A percentile compares a stretch with the other conserved stretches of the same genome.
Conservation (phyloP, 2,797 vertebrate species). For the Pitangus sulphuratus region DNA sequence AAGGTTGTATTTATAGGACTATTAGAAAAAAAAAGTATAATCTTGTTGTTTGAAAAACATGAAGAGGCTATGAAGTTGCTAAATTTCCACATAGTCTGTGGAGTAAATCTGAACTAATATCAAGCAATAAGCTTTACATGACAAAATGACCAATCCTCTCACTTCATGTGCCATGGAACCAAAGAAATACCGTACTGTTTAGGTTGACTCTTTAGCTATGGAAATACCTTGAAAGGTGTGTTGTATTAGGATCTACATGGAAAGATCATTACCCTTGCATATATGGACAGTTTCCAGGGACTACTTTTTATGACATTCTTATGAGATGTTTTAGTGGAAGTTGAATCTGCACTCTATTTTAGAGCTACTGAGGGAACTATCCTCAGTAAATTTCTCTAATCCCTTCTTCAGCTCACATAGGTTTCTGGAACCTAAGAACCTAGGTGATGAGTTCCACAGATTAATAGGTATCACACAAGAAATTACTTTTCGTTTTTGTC, state of each 20-base stretch:
- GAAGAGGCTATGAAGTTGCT: neutral
- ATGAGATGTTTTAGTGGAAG: neutral
- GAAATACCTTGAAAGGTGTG: neutral
- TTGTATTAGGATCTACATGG: rapidly evolving
- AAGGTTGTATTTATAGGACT: neutral
- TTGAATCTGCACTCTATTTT: neutral
- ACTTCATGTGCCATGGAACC: neutral
- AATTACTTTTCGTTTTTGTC: neutral
- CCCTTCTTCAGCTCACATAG: neutral
- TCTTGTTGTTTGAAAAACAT: neutral
- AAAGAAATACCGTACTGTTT: neutral
- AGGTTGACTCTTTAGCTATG: neutral
- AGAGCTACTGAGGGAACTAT: neutral
- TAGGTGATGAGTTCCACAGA: neutral
- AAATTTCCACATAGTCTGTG: neutral
- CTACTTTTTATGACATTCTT: neutral
- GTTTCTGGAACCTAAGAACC: neutral
- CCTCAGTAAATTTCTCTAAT: neutral
- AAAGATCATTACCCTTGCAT: neutral
- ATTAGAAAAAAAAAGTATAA: neutral
- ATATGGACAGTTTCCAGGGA: neutral
- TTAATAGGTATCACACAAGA: neutral
- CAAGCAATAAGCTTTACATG: neutral
- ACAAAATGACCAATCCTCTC: neutral
- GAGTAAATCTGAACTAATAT: neutral